Conservation (phyloP, 1,140 invertebrate genomes). For the Tigriopus japonicus region DNA sequence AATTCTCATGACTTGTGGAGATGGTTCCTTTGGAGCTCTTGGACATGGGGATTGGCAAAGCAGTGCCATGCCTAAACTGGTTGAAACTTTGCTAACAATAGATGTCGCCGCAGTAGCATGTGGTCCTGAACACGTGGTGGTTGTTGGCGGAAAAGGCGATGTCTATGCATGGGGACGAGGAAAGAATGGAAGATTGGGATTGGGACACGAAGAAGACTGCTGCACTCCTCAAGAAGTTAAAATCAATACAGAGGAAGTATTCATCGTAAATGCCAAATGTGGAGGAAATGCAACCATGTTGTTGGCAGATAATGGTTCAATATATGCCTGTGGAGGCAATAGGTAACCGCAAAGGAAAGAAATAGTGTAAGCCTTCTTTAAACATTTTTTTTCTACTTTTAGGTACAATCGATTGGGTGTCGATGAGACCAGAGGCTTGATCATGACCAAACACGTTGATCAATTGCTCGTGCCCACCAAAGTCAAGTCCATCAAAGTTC, state of each 20-base stretch:
- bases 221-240: constrained; percentile 23
- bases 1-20: constrained; percentile 47
- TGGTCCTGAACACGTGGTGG: constrained; percentile 44
- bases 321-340: constrained; percentile 47
- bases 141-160: constrained; percentile 36
- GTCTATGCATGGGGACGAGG: constrained; percentile 50
- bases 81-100: constrained; percentile 30
- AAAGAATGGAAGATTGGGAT: constrained; percentile 39
- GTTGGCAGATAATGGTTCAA: constrained; percentile 39
- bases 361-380: constrained; percentile 27
- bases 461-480: constrained; percentile 28
- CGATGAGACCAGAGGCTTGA: constrained; percentile 2
- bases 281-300: constrained; percentile 43
- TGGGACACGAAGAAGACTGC: constrained; percentile 37
- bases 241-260: constrained; percentile 28
- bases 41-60: constrained; percentile 38
- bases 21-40: constrained; percentile 39
- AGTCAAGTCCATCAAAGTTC: constrained; percentile 26
- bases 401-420: constrained; percentile 9
- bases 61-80: constrained; percentile 38
- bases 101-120: constrained; percentile 42
- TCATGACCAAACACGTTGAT: constrained; percentile 27
- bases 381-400: constrained; percentile 14
- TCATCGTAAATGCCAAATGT: constrained; percentile 35
- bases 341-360: constrained; percentile 35